Percentiles rank a stretch among this genome's conserved stretches.
Conservation (phyloP, 2,797 vertebrate species). For the Squalus acanthias region DNA sequence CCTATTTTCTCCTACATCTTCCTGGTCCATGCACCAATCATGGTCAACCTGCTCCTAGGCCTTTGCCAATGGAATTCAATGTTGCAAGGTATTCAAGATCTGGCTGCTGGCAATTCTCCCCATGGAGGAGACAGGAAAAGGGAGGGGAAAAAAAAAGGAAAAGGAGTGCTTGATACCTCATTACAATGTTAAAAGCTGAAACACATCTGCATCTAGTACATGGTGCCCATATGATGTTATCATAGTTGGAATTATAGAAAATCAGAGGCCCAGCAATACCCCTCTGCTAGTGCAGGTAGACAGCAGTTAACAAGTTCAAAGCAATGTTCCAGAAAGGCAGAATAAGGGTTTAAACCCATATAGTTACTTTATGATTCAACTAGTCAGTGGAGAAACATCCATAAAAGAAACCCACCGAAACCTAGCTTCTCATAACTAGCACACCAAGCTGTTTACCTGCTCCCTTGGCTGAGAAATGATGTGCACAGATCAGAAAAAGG, state of each 20-base stretch:
- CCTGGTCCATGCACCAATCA: neutral
- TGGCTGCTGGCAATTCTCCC: neutral
- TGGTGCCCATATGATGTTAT: neutral
- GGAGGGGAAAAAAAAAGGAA: neutral
- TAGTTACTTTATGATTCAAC: neutral
- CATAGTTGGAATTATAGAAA: neutral
- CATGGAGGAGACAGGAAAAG: no score
- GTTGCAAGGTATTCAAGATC: neutral
- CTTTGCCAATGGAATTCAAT: slow-evolving; percentile 12
- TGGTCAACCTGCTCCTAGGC: neutral
- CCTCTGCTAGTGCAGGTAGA: neutral
- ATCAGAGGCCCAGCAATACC: neutral
- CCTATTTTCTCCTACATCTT: neutral
- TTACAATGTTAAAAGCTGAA: neutral
- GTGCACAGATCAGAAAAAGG: neutral
- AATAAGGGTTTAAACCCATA: neutral
- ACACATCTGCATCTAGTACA: neutral
- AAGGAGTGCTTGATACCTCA: neutral
- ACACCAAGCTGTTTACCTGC: neutral
- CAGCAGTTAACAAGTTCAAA: neutral
- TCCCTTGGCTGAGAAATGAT: neutral
- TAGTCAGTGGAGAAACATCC: neutral
- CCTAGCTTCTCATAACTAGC: neutral
- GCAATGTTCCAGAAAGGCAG: neutral
- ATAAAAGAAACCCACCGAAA: neutral